Base-by-base conservation (phyloP, 2,113 vertebrate genomes). In the Notothenia coriiceps region DNA sequence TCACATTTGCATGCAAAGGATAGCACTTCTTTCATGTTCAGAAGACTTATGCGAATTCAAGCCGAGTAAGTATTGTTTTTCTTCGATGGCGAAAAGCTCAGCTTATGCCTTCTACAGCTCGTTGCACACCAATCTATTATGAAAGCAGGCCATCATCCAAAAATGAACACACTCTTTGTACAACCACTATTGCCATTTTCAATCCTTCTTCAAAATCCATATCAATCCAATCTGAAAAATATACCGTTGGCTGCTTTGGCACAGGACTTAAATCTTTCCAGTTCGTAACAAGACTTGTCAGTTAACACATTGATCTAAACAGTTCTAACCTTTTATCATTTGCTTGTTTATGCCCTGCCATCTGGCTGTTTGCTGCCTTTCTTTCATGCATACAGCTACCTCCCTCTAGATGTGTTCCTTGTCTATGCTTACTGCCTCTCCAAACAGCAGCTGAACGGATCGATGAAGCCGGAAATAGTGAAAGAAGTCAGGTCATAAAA, bases 341-440 rank as follows among this genome's bases (percentile, higher is more conserved):
- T 75, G 51, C 68, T 60, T 77, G 35, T 90, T 88, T 80, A 70
- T 77, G 79, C 13, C 72, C 74, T 84, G 61, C 86, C 88, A 82
- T 90, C 86, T 81, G 85, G 65, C 70, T 70, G 29, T 59, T 79
- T 0, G 4, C 59, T 62, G 56, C 50, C 6, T 61, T 49, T 80
- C 59, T 62, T 40, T 44, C 81, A 70, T 33, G 77, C 65, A 50
- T 44, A 10, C 25, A 8, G 83, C 70, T 79, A 15, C 47, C 54
- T 84, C 80, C 83, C 86, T 43, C 15, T 33, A 73, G 88, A 70
- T 49, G 44, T 68, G 71, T 14, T 33, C 46, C 50, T 60, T 1
- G 29, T 74, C 80, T 79, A 22, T 50, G 52, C 68, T 56, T 56
- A 10, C 54, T 62, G 75, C 50, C 14, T 77, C 55, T 80, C 40